Evolutionary conservation across 2,888 invertebrate genomes (phyloP), one percentile per base, ranked within the genome.

Genomic region (Thera britannica): DNA sequence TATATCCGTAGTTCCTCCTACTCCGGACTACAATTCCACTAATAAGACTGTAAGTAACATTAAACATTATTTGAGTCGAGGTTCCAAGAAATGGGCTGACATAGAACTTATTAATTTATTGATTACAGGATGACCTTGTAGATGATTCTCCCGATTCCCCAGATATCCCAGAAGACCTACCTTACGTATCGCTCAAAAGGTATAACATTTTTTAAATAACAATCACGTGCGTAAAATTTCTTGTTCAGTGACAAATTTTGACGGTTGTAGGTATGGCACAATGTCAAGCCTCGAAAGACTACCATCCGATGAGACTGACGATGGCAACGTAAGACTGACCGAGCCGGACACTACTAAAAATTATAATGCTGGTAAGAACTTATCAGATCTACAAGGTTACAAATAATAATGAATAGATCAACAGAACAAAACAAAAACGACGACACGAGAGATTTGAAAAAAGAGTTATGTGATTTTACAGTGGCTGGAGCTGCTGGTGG

Each of bases 1-100:
- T 79, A 96, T 97, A 79, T 95, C 97, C 57, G 95, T 97, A 70
- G 94, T 96, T 67, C 97, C 97, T 68, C 96, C 97, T 36, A 97
- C 97, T 1, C 96, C 97, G 2, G 96, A 97, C 77, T 90, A 86
- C 75, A 92, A 89, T 77, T 82, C 85, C 74, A 80, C 81, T 76
- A 88, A 89, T 87, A 90, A 91, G 86, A 92, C 91, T 90, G 90
- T 92, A 80, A 92, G 94, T 87, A 56, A 52, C 3, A 3, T 54
- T 57, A 23, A 62, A 11, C 5, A 46, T 3, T 3, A 2, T 59
- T 23, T 8, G 2, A 55, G 34, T 23, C 7, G 2, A 55, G 34
- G 34, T 35, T 2, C 2, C 41, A 23, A 35, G 41, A 2, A 35
- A 23, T n/a, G 12, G 9, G 4, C 48, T 23, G 7, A 34, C 49